Conservation (phyloP, 2,797 vertebrate species). For the Lithobates sylvaticus region DNA sequence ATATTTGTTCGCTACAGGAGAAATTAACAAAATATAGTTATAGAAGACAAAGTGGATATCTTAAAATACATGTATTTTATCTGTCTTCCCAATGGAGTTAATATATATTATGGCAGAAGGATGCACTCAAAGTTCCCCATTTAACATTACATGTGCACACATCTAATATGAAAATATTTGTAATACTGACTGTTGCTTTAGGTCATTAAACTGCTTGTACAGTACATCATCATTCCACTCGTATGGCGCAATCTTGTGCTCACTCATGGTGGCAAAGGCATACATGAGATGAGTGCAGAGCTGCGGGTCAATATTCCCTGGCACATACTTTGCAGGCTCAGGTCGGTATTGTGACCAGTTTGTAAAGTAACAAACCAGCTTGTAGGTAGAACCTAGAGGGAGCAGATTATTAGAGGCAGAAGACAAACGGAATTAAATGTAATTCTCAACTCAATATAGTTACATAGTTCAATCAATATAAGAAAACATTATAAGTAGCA, state of each 20-base stretch:
- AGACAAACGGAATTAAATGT: neutral
- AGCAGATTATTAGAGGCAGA: neutral
- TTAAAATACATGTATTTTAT: too few species aligned
- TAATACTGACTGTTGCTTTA: slow-evolving; percentile 76
- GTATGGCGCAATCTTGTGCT: slow-evolving; percentile 74
- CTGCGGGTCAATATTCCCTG: slow-evolving; percentile 77
- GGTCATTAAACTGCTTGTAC: slow-evolving; percentile 77
- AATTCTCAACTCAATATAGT: too few species aligned
- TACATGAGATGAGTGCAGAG: slow-evolving; percentile 85
- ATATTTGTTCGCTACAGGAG: neutral
- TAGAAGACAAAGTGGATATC: too few species aligned
- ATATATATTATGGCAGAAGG: neutral
- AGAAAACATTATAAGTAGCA: too few species aligned
- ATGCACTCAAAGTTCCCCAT: neutral
- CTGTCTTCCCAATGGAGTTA: too few species aligned
- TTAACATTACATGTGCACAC: neutral
- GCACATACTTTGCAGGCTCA: slow-evolving; percentile 70
- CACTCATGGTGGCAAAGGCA: slow-evolving; percentile 81
- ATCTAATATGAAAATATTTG: neutral
- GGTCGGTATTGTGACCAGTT: slow-evolving; percentile 83
- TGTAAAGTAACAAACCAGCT: slow-evolving; percentile 83
- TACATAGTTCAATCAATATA: too few species aligned
- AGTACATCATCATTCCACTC: slow-evolving; percentile 76
- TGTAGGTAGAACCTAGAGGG: slow-evolving; percentile 72
- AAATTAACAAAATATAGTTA: neutral